Base-by-base conservation (phyloP, 2,888 invertebrate species). In the Pandemis heparana region DNA sequence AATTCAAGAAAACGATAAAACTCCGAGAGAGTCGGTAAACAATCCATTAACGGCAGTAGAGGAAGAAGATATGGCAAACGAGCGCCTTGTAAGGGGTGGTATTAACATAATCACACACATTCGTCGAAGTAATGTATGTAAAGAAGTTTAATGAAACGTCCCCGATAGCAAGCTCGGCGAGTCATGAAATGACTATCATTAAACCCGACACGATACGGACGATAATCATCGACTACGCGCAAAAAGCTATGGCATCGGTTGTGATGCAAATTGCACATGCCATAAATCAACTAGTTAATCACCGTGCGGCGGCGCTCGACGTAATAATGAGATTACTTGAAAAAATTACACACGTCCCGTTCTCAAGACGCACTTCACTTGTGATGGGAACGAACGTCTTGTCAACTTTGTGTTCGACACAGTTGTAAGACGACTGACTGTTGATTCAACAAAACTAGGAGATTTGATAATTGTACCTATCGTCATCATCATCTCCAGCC, bases 181-280 rank as follows among this genome's bases (percentile, higher is more conserved):
- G 89, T 92, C 92, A 90, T 91, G 90, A 92, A 92, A 93, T 93
- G 89, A 94, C 93, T 90, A 92, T 92, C 91, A 94, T 94, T 94
- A 94, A 89, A 86, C 82, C 88, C 91, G 90, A 92, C 93, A 91
- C 94, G 93, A 93, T 93, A 92, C 91, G 91, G 89, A 91, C 90
- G 92, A 93, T 94, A 93, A 93, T 93, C 89, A 92, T 92, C 90
- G 88, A 85, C 85, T 89, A 79, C 87, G 86, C 83, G 92, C 89
- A 93, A 93, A 93, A 93, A 94, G 90, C 91, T 87, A 91, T 89
- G 85, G 87, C 89, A 89, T 89, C 88, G 85, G 86, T 86, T 88
- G 85, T 86, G 92, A 93, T 93, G 93, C 89, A 93, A 94, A 94
- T 94, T 93, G 93, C 92, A 90, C 86, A 86, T 84, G 91, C 91